Evolutionary conservation across 2,113 vertebrate genomes (phyloP).

Genomic region (Solenodon paradoxus): DNA sequence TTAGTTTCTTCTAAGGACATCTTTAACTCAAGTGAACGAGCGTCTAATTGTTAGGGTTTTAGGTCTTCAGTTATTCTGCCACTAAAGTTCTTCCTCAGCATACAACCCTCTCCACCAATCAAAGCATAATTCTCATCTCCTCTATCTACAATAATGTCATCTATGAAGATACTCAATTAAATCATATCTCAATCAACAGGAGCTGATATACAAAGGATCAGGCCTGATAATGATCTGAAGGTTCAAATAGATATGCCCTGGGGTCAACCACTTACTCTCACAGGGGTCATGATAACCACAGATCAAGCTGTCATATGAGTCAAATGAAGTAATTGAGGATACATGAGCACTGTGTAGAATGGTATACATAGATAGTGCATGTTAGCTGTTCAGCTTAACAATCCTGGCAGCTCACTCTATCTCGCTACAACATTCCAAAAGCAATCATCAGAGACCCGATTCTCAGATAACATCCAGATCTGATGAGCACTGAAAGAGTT

Average conservation of each 20-base stretch:
- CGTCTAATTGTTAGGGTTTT: not conserved
- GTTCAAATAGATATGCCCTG: not conserved
- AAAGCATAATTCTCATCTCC: not conserved
- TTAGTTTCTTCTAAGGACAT: not conserved
- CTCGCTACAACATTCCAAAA: not conserved
- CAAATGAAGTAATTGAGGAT: not conserved
- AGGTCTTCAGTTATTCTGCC: not conserved
- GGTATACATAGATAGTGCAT: accelerated
- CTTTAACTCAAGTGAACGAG: not conserved
- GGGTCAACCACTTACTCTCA: not conserved
- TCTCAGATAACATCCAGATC: not conserved
- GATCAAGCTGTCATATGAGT: not conserved
- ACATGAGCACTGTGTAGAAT: not conserved
- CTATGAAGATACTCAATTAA: not conserved
- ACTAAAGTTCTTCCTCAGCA: not conserved
- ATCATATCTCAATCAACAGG: not conserved
- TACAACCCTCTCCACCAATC: not conserved
- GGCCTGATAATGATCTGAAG: not conserved
- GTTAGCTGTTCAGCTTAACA: not conserved
- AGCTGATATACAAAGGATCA: not conserved
- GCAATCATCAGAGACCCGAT: not conserved
- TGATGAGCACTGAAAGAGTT: not conserved
- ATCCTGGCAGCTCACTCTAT: not conserved
- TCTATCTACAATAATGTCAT: not conserved
- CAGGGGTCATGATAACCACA: not conserved